A percentile compares a stretch with the other conserved stretches of the same genome.
phyloP scores from a whole-genome alignment of 2,797 vertebrate species.

The Clarias pachynema region DNA sequence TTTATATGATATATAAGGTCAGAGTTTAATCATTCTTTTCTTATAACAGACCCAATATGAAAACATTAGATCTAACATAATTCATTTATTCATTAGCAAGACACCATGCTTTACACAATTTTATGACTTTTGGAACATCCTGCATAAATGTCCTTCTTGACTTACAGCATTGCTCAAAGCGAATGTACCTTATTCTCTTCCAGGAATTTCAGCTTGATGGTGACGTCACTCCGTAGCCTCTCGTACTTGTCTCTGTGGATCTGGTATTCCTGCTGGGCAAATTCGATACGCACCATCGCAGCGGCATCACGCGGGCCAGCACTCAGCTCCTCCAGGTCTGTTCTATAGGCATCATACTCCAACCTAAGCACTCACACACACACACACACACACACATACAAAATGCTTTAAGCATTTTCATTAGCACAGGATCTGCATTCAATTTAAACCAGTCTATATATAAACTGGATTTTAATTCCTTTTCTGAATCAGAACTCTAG shows the following conservation, averaged over 20 bases:
- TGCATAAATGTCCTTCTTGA: background rate
- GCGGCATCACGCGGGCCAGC: slow-evolving; percentile 86
- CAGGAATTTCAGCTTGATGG: slow-evolving; percentile 96
- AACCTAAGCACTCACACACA: slow-evolving; percentile 71
- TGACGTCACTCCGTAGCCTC: slow-evolving; percentile 90
- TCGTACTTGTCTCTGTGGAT: slow-evolving; percentile 93
- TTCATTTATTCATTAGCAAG: too few species aligned
- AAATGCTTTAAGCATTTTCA: background rate
- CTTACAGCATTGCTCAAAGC: background rate
- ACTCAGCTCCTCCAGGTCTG: slow-evolving; percentile 94
- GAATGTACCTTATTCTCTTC: slow-evolving; percentile 92
- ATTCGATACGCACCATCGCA: slow-evolving; percentile 85
- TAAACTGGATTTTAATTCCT: background rate
- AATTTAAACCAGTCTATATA: background rate
- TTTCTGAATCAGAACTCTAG: background rate
- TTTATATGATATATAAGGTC: too few species aligned
- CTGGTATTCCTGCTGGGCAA: slow-evolving; percentile 91
- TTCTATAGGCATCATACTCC: slow-evolving; percentile 94
- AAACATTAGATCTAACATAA: too few species aligned
- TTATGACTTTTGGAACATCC: too few species aligned
- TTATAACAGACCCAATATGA: too few species aligned
- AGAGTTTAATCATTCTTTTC: too few species aligned
- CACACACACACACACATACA: slow-evolving; percentile 15
- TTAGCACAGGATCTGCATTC: background rate
- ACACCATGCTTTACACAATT: too few species aligned